Conservation (phyloP, 1,140 invertebrate genomes). For the Drosophila sechellia region DNA sequence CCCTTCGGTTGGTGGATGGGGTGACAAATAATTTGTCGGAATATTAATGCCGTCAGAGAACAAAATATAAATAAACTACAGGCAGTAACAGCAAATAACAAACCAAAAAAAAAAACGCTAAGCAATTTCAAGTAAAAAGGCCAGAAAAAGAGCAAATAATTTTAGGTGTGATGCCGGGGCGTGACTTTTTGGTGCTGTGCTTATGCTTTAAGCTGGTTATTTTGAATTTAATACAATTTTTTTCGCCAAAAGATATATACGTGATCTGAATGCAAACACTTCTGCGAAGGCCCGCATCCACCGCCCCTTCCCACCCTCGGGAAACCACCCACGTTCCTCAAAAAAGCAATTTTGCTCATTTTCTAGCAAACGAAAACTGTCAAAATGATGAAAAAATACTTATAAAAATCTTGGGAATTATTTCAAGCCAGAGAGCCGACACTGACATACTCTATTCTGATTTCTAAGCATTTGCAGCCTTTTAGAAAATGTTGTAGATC, state of each 20-base stretch:
- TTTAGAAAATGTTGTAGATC: no score
- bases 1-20: conserved; percentile 29
- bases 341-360: conserved; percentile 24
- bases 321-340: conserved; percentile 34
- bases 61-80: conserved; percentile 2
- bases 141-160: conserved; percentile 58
- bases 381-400: conserved; percentile 64
- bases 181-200: conserved; percentile 78
- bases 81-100: conserved; percentile 7
- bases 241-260: conserved; percentile 63
- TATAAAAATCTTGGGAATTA: conserved; percentile 4
- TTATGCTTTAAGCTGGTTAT: conserved; percentile 49
- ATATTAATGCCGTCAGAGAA: conserved; percentile 42
- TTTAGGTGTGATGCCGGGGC: conserved; percentile 63
- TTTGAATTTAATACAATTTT: conserved; percentile 61
- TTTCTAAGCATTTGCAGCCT: neutral
- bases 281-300: conserved; percentile 37
- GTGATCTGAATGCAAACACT: conserved; percentile 68
- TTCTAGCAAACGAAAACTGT: conserved; percentile 45
- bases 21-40: conserved; percentile 55
- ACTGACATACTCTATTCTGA: neutral
- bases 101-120: conserved; percentile 2
- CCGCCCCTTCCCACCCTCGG: conserved; percentile 14
- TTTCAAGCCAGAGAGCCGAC: neutral
- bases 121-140: conserved; percentile 56